Percentiles rank a stretch among this genome's conserved stretches.
These are phyloP conservation scores for Tyrophagus putrescentiae DNA, from an alignment of 1,140 invertebrate species.

Conservation along the genomic window DNA sequence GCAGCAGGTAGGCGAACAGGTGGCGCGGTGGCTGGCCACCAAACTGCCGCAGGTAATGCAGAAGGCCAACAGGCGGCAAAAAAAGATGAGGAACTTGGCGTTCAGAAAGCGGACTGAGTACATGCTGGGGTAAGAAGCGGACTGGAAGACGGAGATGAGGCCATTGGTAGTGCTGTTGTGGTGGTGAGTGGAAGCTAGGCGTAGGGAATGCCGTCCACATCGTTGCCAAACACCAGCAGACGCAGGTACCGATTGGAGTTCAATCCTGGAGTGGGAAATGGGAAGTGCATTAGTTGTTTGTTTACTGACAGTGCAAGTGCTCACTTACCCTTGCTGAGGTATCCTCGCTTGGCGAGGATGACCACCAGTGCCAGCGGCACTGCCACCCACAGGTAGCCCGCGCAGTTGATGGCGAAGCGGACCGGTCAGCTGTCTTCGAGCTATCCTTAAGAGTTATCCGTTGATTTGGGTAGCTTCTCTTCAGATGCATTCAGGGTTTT, in stretches of 20 bases:
- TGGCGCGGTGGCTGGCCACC: constrained; percentile 28
- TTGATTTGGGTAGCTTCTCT: no score
- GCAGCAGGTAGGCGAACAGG: neutral
- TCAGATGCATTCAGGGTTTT: no score
- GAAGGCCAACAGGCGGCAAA: constrained; percentile 76
- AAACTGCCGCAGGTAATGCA: constrained; percentile 43
- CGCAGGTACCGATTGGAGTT: no score
- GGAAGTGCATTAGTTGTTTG: neutral
- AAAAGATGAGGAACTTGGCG: constrained; percentile 87
- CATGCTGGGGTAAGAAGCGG: neutral
- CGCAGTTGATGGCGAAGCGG: neutral
- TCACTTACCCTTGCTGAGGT: no score
- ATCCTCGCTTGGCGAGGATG: constrained; percentile 8
- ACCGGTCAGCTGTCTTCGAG: no score
- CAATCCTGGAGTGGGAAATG: neutral
- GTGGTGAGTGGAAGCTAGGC: no score
- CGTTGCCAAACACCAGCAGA: no score
- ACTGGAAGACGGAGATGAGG: neutral
- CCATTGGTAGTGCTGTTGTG: neutral
- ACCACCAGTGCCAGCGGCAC: neutral
- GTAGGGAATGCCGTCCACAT: no score
- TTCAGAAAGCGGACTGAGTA: constrained; percentile 50
- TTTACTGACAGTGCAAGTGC: no score
- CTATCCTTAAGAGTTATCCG: no score
- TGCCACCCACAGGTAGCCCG: neutral